Conservation (phyloP, 1,140 invertebrate genomes). For the Delia radicum region DNA sequence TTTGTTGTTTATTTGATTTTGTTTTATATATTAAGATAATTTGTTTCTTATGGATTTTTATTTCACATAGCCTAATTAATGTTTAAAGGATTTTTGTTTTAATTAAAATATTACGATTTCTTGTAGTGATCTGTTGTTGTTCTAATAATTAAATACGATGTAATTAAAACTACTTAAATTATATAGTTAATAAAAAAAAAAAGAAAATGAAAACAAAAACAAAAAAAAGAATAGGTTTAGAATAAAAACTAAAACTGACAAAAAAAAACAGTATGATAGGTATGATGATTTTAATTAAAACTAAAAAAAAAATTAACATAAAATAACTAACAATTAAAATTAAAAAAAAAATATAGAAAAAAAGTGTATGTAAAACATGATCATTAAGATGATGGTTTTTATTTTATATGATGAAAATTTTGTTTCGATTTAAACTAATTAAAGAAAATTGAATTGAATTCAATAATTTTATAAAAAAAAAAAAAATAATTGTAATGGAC, state of each 20-base stretch:
- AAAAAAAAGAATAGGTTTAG: background rate
- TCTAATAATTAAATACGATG: background rate
- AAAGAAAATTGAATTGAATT: conserved; percentile 7
- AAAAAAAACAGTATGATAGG: background rate
- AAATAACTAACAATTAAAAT: background rate
- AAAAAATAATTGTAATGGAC: background rate
- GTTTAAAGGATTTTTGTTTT: conserved; percentile 6
- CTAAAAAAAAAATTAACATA: background rate
- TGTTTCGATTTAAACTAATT: background rate
- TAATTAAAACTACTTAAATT: conserved; percentile 16
- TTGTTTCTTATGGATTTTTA: conserved; percentile 14
- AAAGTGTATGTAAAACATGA: background rate
- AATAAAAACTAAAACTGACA: background rate
- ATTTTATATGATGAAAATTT: conserved; percentile 7
- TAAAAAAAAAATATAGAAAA: conserved; percentile 3
- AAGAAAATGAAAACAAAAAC: background rate
- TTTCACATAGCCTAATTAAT: conserved; percentile 7
- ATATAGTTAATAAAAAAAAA: background rate
- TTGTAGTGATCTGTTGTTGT: conserved; percentile 3
- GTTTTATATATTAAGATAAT: conserved; percentile 9
- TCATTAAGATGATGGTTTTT: background rate
- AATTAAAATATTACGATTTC: no score
- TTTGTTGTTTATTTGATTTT: conserved; percentile 1
- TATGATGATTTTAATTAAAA: background rate
- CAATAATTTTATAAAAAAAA: background rate